Evolutionary conservation across 2,113 vertebrate genomes (phyloP).

Genomic region (Pygoscelis antarcticus): DNA sequence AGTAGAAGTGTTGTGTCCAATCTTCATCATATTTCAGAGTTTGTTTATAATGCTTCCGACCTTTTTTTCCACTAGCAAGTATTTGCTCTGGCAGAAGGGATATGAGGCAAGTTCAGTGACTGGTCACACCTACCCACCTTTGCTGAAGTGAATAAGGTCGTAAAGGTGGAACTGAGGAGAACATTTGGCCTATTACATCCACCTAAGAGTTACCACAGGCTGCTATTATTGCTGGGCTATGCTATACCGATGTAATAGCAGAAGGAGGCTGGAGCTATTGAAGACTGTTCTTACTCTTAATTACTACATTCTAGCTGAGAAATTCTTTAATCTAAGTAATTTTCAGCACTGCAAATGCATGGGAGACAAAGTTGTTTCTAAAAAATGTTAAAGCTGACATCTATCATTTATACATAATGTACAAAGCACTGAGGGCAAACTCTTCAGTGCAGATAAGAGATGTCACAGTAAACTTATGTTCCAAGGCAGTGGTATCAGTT

Average conservation of each 20-base stretch:
- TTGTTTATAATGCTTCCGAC: slow-evolving; percentile 32
- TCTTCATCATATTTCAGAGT: slow-evolving; percentile 40
- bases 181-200: neutral
- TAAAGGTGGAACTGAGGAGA: neutral
- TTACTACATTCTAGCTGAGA: slow-evolving; percentile 44
- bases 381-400: slow-evolving; percentile 75
- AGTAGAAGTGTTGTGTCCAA: slow-evolving; percentile 40
- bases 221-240: slow-evolving; percentile 44
- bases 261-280: slow-evolving; percentile 4
- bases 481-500: slow-evolving; percentile 77
- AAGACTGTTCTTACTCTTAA: slow-evolving; percentile 60
- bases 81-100: neutral
- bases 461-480: slow-evolving; percentile 82
- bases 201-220: neutral
- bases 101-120: neutral
- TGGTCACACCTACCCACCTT: neutral
- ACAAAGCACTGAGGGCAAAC: slow-evolving; percentile 76
- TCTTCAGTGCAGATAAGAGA: slow-evolving; percentile 83
- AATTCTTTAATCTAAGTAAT: slow-evolving; percentile 57
- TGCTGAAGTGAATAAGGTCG: neutral
- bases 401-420: slow-evolving; percentile 78
- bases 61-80: neutral
- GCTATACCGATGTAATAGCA: neutral
- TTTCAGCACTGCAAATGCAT: slow-evolving; percentile 62
- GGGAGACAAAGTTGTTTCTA: slow-evolving; percentile 69